Base-by-base conservation (phyloP, 2,797 vertebrate genomes). In the Phrynocephalus vlangalii region DNA sequence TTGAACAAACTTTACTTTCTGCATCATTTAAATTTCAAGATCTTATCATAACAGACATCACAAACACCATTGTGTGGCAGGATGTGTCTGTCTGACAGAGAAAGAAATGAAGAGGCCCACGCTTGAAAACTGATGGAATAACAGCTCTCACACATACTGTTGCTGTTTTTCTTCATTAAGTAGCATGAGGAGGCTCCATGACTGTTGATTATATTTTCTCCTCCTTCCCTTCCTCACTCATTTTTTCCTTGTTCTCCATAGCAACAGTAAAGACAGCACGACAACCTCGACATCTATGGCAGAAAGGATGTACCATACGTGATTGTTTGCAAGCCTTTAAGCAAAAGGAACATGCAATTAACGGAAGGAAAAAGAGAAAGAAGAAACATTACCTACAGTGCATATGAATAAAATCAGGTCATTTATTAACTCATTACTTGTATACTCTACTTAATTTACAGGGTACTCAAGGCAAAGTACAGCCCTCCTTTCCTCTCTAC, bases 21-120 rank as follows among this genome's bases (percentile, higher is more conserved):
- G 78, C 78, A 73, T 86, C 28, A 81, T 20, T 86, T 81, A 75
- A 44, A 81, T 86, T 73, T 81, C 28, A 73, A 10, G 73, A 66
- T 16, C 33, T 9, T 75, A 52, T 66, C 70, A 75, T 48, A 48
- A 33, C 28, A 86, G 72, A 71, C 10, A 80, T 30, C 24, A 28
- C 28, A 6, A 50, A 26, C 77, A 22, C 44, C 78, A 48, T 22
- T 3, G 13, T 79, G 10, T 83, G n/a, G n/a, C 10, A 44, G 1
- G 44, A 24, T 81, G 52, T 73, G 26, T 63, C 26, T 77, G 26
- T 67, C 8, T 48, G 28, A 48, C n/a, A 8, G 7, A 16, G 82
- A 63, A 15, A 15, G n/a, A 70, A 8, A 26, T n/a, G 63, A 75
- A 18, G 44, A 56, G 22, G 38, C 28, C 63, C 75, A 68, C 20